Base-by-base conservation (phyloP, 2,888 invertebrate genomes). In the Acleris literana region DNA sequence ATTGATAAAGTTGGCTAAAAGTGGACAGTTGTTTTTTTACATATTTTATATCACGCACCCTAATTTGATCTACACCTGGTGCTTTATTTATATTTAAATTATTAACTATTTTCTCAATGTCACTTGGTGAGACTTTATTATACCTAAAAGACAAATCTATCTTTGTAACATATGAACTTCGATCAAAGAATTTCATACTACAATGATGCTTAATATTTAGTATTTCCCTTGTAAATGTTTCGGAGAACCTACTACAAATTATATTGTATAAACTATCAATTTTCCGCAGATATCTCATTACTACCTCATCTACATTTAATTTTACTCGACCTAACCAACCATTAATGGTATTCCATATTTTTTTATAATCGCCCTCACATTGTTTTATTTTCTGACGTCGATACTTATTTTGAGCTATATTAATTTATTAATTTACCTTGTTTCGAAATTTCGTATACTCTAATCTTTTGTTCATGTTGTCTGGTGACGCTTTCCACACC, bases 81-180 rank as follows among this genome's bases (percentile, higher is more conserved):
- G 43, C 20, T 16, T 13, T 51, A 17, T 51, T 51, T 51, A 13
- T 13, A 22, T 20, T 22, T 13, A 51, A 51, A 13, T 20, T 20
- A 43, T n/a, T 46, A n/a, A 56, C n/a, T 22, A 56, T 56, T 25
- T 56, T 56, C 44, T 56, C 56, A 25, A 56, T 46, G 16, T 56
- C 56, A 16, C 7, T n/a, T 9, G 44, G 44, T 3, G 56, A 22
- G 16, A 56, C 56, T 56, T 56, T 56, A 22, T 22, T 56, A 46
- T 56, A 56, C 44, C 56, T 44, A 56, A 56, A 56, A 46, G 56
- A 56, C n/a, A 46, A 44, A 44, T 56, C 25, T n/a, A 56, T 22
- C 11, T 22, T 46, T 7, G 43, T 46, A 25, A 56, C 56, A 39
- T 54, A 54, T 9, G 54, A 39, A 2, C 20, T 39, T 13, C 33